These are phyloP conservation scores for Cyanoramphus novaezelandiae DNA, from an alignment of 2,113 vertebrate genomes.

Conservation along the genomic window DNA sequence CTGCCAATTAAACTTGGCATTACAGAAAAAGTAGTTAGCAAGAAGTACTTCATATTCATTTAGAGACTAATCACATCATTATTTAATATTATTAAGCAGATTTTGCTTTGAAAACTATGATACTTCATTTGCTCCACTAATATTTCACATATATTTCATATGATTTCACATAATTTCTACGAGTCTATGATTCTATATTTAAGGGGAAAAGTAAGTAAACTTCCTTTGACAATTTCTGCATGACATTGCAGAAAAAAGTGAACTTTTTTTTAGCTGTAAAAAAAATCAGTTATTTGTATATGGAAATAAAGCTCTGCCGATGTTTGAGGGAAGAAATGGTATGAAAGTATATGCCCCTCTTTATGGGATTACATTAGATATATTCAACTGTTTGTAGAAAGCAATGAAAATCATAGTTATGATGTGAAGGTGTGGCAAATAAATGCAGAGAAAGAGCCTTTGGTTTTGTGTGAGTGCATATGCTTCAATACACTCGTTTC, in stretches of 20 bases:
- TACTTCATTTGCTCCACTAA: not conserved
- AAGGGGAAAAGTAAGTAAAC: not conserved
- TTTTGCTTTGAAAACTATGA: not conserved
- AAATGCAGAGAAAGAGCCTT: not conserved
- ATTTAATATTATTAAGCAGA: not conserved
- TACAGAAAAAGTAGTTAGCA: not conserved
- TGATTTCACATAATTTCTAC: no score
- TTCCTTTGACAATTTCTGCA: not conserved
- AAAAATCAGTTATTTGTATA: not conserved
- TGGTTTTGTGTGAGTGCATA: not conserved
- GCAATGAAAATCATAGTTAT: not conserved
- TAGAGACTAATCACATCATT: not conserved
- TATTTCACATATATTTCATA: not conserved
- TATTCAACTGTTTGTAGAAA: not conserved
- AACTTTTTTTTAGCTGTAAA: not conserved
- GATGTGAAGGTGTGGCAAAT: not conserved
- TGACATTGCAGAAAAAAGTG: not conserved
- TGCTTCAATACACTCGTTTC: not conserved
- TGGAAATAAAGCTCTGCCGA: not conserved
- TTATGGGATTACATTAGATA: not conserved
- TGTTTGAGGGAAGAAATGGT: not conserved
- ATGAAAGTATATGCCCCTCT: not conserved
- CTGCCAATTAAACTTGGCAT: not conserved
- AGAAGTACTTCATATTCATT: slow-evolving; percentile 25
- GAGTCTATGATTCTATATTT: not conserved